Conservation (phyloP, 2,888 invertebrate genomes). For the Nemurella pictetii region DNA sequence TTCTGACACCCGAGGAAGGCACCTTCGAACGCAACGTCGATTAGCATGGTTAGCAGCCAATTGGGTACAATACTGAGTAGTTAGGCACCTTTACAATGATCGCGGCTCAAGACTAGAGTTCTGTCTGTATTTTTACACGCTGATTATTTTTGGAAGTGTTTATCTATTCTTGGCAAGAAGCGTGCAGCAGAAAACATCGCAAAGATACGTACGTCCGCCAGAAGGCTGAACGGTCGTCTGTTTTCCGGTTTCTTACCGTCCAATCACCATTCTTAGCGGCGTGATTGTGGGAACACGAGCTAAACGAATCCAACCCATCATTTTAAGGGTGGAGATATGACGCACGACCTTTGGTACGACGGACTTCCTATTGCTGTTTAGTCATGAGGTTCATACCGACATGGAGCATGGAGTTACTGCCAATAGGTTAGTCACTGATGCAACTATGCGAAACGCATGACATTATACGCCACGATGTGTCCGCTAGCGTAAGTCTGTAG, state of each 20-base stretch:
- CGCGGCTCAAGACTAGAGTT: background rate
- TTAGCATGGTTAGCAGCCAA: too few species aligned
- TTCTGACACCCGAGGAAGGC: too few species aligned
- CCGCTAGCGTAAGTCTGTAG: too few species aligned
- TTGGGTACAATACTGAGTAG: background rate
- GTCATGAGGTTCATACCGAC: background rate
- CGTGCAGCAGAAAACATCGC: background rate
- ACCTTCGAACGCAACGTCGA: too few species aligned
- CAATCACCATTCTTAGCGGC: background rate
- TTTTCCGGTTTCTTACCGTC: background rate
- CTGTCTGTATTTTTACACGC: background rate
- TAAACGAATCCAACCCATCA: background rate
- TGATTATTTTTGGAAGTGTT: constrained; percentile 11
- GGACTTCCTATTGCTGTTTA: background rate
- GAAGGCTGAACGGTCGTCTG: background rate
- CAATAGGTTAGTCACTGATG: background rate
- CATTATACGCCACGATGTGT: background rate
- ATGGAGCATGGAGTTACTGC: background rate
- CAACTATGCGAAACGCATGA: background rate
- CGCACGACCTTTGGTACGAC: background rate
- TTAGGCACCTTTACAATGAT: background rate
- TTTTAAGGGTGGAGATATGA: background rate
- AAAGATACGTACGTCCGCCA: background rate
- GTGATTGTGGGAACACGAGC: too few species aligned
- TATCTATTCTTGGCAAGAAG: constrained; percentile 11